Percentiles rank a stretch among this genome's conserved stretches.
Evolutionary conservation across 2,113 vertebrate species (phyloP).

Genomic region (Bagarius yarrelli): DNA sequence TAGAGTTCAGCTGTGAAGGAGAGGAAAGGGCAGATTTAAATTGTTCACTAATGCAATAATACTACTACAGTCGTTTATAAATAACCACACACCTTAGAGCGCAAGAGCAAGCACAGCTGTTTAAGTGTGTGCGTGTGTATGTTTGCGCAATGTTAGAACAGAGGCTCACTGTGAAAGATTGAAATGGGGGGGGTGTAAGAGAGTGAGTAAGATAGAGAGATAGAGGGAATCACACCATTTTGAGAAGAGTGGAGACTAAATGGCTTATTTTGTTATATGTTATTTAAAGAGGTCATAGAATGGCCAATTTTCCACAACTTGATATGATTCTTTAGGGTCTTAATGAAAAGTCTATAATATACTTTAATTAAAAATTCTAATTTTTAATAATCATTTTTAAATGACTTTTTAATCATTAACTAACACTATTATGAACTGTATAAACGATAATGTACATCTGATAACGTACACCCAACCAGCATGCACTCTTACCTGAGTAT

Average conservation of each 20-base stretch:
- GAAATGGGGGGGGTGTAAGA: too few relatives aligned
- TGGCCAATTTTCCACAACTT: too few relatives aligned
- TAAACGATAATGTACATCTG: too few relatives aligned
- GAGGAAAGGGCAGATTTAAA: constrained; percentile 41
- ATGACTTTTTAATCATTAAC: too few relatives aligned
- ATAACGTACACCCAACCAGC: too few relatives aligned
- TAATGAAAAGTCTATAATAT: too few relatives aligned
- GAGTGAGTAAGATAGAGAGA: background rate
- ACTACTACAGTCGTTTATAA: constrained; percentile 32
- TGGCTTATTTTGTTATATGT: background rate
- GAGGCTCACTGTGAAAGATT: constrained; percentile 17
- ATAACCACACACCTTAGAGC: constrained; percentile 12
- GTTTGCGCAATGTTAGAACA: constrained; percentile 19
- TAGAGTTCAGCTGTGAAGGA: constrained; percentile 38
- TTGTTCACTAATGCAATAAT: constrained; percentile 18
- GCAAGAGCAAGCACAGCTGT: constrained; percentile 3
- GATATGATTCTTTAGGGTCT: too few relatives aligned
- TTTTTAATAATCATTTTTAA: too few relatives aligned
- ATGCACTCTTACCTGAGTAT: too few relatives aligned
- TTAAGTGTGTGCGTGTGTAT: constrained; percentile 7
- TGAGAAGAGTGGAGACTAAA: background rate
- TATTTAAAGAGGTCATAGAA: background rate
- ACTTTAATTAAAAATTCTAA: too few relatives aligned
- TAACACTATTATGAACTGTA: too few relatives aligned
- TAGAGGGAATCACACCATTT: background rate